Evolutionary conservation across 2,113 vertebrate species (phyloP), one percentile per base, ranked within the genome.

Genomic region (Nothoprocta perdicaria): DNA sequence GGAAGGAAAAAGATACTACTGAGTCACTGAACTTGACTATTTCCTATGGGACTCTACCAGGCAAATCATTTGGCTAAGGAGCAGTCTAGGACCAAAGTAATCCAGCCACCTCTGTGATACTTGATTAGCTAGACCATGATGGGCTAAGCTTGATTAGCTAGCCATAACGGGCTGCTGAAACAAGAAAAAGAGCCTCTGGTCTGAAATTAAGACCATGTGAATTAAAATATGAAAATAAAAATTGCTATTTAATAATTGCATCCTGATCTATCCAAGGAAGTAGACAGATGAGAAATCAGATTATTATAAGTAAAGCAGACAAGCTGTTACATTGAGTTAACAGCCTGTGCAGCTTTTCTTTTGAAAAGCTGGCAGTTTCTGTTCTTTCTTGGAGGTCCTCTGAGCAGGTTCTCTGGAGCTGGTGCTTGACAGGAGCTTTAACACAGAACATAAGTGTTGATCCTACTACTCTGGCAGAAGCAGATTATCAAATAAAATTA

Each of bases 21-120:
- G 16, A 85, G 67, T 80, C 43, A 38, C 35, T 76, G 55, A 73
- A 62, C 38, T 33, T 18, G 4, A 45, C 16, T 6, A 2, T 61
- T 69, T 71, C 43, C 73, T 45, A 31, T 7, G 33, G 8, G 27
- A 90, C 35, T 17, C 55, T n/a, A 21, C 29, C 12, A 35, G 67
- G 9, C 72, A 76, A 10, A 1, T 26, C 7, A 4, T 24, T 26
- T 40, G 26, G n/a, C 45, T 31, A 58, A 27, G 45, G 43, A 60
- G 22, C 19, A 68, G 14, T 41, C 60, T 1, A 72, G 22, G 12
- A 43, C 24, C 26, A 31, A 35, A 74, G n/a, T 2, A 48, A 41
- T 3, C 18, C 18, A 53, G 12, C 17, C 29, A 53, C 9, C 22
- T 14, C 6, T 0, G 1, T 8, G 35, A 4, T 2, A 71, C 5